Evolutionary conservation across 2,888 invertebrate genomes (phyloP), one percentile per base, ranked within the genome.

Genomic region (Hanleya hanleyi): DNA sequence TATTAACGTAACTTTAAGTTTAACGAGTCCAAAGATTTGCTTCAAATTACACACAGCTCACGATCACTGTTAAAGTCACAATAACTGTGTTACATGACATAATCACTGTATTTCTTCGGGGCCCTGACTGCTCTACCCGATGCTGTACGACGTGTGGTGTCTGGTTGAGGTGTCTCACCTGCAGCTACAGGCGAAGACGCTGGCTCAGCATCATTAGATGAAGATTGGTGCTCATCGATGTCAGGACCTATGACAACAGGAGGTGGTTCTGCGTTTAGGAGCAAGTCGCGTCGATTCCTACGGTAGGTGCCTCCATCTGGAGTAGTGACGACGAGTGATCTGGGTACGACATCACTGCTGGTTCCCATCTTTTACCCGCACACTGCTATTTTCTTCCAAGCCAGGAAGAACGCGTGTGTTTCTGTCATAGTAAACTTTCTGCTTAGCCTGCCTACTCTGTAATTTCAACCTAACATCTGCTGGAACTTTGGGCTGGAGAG

Each of bases 321-420:
- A 15, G 69, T 61, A n/a, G 49, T 61, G 4, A 69, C 61, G 37
- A n/a, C 5, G 33, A 35, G 61, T 15, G 69, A 69, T 29, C 69
- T 26, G 12, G 61, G n/a, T n/a, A n/a, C n/a, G n/a, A n/a, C n/a
- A n/a, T n/a, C n/a, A 41, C 38, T 22, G 29, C 35, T n/a, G 36
- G 65, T 41, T 65, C 64, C 32, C 57, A 41, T 62, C 67, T 38
- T 1, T 73, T 49, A 38, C 67, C 35, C 7, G 70, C 76, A n/a
- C n/a, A 15, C 26, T 57, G 35, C 68, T 71, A 50, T 73, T 62
- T 36, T 33, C 7, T n/a, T 73, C 41, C 7, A 74, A 41, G 15
- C 6, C 7, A n/a, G 64, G 68, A 36, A 69, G 33, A 22, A 26
- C 18, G 35, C 62, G 67, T 3, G 69, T 38, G 22, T 38, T 12